Evolutionary conservation across 1,140 invertebrate genomes (phyloP).

Genomic region (Agraylea sexmaculata): DNA sequence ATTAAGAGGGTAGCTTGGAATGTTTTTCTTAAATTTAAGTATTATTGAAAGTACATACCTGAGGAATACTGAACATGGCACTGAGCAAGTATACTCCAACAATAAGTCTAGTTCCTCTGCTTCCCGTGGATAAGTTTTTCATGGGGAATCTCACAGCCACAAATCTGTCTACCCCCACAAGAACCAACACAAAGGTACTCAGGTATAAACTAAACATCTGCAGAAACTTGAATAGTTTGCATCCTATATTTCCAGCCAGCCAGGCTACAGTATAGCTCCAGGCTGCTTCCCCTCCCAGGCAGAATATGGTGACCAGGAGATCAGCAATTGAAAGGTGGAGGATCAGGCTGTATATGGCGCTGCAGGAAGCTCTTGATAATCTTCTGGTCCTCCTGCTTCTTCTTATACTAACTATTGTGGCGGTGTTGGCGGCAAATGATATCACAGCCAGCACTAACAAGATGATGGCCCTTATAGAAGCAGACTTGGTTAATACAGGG

Average conservation of each 20-base stretch:
- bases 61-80: constrained; percentile 60
- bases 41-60: constrained; percentile 46
- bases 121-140: constrained; percentile 57
- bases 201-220: constrained; percentile 74
- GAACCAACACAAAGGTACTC: constrained; percentile 69
- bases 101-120: constrained; percentile 49
- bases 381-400: constrained; percentile 38
- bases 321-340: constrained; percentile 66
- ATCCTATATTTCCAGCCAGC: constrained; percentile 61
- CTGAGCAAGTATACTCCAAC: constrained; percentile 55
- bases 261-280: constrained; percentile 74
- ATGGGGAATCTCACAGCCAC: constrained; percentile 71
- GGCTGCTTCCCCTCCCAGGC: constrained; percentile 62
- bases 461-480: constrained; percentile 49
- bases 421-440: constrained; percentile 59
- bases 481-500: constrained; percentile 44
- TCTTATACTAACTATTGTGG: constrained; percentile 63
- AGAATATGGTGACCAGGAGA: constrained; percentile 67
- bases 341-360: constrained; percentile 64
- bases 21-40: constrained; percentile 4
- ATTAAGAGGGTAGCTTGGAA: constrained; percentile 4
- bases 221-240: constrained; percentile 70
- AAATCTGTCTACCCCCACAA: constrained; percentile 72
- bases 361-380: constrained; percentile 45
- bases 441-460: constrained; percentile 53